Evolutionary conservation across 2,888 invertebrate genomes (phyloP).

Genomic region (Parnassius smintheus): DNA sequence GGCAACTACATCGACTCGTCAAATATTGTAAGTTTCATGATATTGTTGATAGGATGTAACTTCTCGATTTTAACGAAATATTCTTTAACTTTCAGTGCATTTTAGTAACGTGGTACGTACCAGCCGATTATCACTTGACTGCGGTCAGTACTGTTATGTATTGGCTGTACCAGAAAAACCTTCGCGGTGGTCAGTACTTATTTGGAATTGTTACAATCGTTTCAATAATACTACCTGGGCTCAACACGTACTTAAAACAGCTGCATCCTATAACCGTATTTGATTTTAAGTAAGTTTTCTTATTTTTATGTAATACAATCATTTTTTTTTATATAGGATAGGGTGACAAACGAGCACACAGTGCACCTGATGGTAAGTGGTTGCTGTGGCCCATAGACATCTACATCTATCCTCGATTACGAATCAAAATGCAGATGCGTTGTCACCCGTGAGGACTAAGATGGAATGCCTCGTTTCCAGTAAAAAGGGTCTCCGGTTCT

Average conservation of each 20-base stretch:
- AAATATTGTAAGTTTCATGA: conserved; percentile 34
- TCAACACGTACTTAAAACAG: conserved; percentile 29
- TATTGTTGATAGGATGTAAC: neutral
- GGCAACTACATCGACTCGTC: conserved; percentile 35
- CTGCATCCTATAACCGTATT: conserved; percentile 22
- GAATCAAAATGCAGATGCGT: neutral
- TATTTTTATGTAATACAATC: neutral
- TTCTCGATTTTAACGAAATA: neutral
- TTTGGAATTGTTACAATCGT: conserved; percentile 27
- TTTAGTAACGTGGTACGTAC: conserved; percentile 40
- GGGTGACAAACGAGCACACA: too few relatives aligned
- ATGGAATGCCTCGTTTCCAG: too few relatives aligned
- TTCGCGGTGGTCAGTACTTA: conserved; percentile 27
- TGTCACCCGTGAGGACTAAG: too few relatives aligned
- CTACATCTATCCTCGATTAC: too few relatives aligned
- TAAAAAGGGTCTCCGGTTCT: too few relatives aligned
- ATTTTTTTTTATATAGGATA: neutral
- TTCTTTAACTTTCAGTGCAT: conserved; percentile 37
- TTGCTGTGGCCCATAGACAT: neutral
- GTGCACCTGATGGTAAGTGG: too few relatives aligned
- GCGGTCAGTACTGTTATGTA: conserved; percentile 34
- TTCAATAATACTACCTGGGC: conserved; percentile 22
- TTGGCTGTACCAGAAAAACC: conserved; percentile 33
- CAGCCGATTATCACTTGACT: conserved; percentile 42
- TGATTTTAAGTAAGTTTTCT: conserved; percentile 28